phyloP scores from a whole-genome alignment of 2,113 vertebrate species.

The Lichenostomus cassidix region DNA sequence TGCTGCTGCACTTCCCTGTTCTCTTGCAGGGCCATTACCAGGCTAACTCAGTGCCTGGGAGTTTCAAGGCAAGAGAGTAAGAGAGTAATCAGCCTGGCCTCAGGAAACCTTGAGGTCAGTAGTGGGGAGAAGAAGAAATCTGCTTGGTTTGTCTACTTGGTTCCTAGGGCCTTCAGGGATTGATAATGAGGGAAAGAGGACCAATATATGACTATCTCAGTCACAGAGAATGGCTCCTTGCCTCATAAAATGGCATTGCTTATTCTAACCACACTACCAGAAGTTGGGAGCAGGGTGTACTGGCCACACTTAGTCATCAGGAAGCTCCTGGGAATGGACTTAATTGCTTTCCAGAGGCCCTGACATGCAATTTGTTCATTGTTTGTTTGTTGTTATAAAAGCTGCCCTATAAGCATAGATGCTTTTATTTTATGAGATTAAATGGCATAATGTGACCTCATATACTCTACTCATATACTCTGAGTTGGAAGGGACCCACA shows the following conservation, averaged over 20 bases:
- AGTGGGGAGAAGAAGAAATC: neutral
- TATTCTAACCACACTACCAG: neutral
- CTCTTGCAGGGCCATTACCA: neutral
- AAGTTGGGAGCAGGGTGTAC: rapidly evolving
- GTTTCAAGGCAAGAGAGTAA: neutral
- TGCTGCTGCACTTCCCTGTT: neutral
- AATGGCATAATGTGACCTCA: neutral
- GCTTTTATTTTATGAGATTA: neutral
- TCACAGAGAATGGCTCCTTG: neutral
- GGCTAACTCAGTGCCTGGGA: neutral
- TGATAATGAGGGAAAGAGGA: neutral
- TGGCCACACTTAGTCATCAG: neutral
- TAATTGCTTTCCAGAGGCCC: neutral
- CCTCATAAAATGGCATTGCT: neutral
- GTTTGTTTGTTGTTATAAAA: neutral
- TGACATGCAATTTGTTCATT: neutral
- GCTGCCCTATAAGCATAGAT: neutral
- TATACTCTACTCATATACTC: too few species aligned
- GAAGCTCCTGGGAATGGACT: neutral
- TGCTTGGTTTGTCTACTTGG: neutral
- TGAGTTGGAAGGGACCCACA: neutral
- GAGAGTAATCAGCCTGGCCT: rapidly evolving
- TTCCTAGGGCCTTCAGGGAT: neutral
- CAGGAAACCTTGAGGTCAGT: neutral
- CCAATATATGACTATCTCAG: rapidly evolving